Conservation (phyloP, 1,140 invertebrate genomes). For the Halesus radiatus region DNA sequence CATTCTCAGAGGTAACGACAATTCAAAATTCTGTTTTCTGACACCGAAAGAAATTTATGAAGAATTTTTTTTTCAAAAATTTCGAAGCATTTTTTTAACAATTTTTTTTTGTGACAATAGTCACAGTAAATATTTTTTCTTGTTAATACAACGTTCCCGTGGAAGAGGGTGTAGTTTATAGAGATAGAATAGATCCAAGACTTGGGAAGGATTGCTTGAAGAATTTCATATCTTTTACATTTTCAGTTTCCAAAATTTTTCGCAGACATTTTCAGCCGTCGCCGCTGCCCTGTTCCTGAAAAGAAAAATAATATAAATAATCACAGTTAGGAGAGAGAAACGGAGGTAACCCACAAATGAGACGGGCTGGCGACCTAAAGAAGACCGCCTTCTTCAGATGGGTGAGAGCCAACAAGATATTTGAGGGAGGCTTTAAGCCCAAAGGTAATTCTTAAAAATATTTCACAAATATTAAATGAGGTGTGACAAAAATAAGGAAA, state of each 20-base stretch:
- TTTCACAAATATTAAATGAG: too few species aligned
- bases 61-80: too few species aligned
- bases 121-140: background rate
- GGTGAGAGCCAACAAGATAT: too few species aligned
- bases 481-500: too few species aligned
- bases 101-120: background rate
- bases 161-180: background rate
- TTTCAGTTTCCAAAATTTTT: constrained; percentile 38
- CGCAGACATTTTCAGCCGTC: constrained; percentile 43
- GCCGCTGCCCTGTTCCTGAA: constrained; percentile 49
- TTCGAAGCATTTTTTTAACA: background rate
- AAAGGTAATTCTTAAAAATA: too few species aligned
- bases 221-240: constrained; percentile 8
- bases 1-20: background rate
- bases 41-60: too few species aligned
- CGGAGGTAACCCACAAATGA: too few species aligned
- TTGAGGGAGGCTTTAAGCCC: too few species aligned
- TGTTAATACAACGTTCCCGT: background rate
- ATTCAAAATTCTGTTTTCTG: background rate
- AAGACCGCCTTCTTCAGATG: too few species aligned
- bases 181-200: constrained; percentile 7
- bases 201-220: background rate
- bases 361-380: too few species aligned
- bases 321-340: too few species aligned
- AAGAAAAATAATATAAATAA: constrained; percentile 31